Evolutionary conservation across 2,888 invertebrate genomes (phyloP), one percentile per base, ranked within the genome.

Genomic region (Cynaeus angustus): DNA sequence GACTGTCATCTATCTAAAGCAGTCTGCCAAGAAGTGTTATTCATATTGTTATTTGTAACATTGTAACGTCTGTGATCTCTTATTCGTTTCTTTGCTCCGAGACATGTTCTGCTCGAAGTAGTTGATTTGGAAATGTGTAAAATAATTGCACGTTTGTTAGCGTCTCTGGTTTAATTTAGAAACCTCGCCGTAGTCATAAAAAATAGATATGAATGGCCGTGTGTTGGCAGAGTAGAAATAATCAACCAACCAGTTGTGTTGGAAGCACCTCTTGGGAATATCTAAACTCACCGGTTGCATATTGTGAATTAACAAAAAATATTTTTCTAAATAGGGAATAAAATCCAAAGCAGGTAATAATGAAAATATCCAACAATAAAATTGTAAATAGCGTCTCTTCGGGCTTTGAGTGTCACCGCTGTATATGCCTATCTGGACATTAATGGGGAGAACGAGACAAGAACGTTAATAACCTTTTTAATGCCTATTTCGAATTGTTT

Each of bases 331-430:
- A 79, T 74, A 79, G 70, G 80, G 78, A 72, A 78, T 78, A 72
- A 75, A 79, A 81, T 81, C 80, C 81, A 73, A 81, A 79, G 78
- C 79, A 74, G 79, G 81, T 75, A 80, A 82, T 82, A 82, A 83
- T 82, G 81, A 82, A 83, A 82, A 82, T 83, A 81, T 82, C 80
- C 81, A 78, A 81, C 83, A 82, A 83, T 83, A 82, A 82, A 83
- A 83, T 81, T 81, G 83, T 82, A 83, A 82, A 82, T 82, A 80
- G 81, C 76, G 76, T 69, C 70, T 75, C 74, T 72, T 73, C 70
- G 71, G 76, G 79, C 82, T 83, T 83, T 83, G 82, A 81, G 78
- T 78, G 79, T 79, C 80, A 79, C 83, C 83, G 83, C 82, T 79
- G 73, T 79, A 75, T 79, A 79, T 77, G 77, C 79, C 81, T 82